Evolutionary conservation across 2,888 invertebrate genomes (phyloP), one percentile per base, ranked within the genome.

Genomic region (Protophormia terraenovae): DNA sequence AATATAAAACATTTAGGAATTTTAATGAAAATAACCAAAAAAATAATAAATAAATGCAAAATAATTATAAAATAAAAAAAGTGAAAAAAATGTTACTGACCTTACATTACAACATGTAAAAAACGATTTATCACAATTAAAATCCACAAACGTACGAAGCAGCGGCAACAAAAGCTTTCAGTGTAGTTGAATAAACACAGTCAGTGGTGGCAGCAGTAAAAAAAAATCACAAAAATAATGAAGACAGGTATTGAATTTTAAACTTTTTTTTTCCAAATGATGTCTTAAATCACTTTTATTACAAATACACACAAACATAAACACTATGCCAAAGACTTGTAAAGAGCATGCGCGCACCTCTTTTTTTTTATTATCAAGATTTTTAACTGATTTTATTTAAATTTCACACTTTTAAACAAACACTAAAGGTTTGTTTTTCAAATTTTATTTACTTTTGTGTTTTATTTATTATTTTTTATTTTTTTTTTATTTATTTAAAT

Each of bases 41-140:
- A 55, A 55, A n/a, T n/a, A 6, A 4, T 2, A 22, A 41, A 53
- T 66, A 16, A 77, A n/a, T n/a, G n/a, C n/a, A n/a, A 67, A 76
- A 32, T 55, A 5, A 19, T 77, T 47, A 47, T 55, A 55, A 58
- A 35, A 50, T 45, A 76, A 71, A 75, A 77, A 75, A 73, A 72
- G 67, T 58, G 22, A 29, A 71, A 72, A 84, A 66, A 50, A 85
- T 82, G 84, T 86, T 86, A 87, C 87, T 87, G 86, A 87, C 87
- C 87, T 87, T 78, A 86, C 87, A 86, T 87, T 83, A 87, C 84
- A 84, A 85, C 84, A 84, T 83, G 78, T 53, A 69, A 71, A 55
- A 71, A 75, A 67, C 64, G 82, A 62, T 72, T 84, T 82, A 78
- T 85, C 78, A 79, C 82, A 79, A 78, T 67, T 55, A 53, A 69